A percentile compares a stretch with the other conserved stretches of the same genome.
phyloP scores from a whole-genome alignment of 2,888 invertebrate species.

The Acronicta aceris region DNA sequence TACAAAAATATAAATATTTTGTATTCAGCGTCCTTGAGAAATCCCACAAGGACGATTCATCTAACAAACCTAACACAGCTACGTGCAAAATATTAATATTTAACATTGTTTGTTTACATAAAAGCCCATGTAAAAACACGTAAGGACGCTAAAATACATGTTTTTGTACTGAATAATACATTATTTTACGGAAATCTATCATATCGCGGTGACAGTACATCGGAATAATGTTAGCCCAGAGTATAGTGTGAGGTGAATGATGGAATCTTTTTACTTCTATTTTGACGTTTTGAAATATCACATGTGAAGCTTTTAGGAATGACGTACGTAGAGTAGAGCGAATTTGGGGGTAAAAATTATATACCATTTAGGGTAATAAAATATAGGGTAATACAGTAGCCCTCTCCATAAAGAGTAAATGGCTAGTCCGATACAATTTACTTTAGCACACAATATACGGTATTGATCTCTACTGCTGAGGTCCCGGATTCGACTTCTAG shows the following conservation, averaged over 20 bases:
- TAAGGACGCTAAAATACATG: conserved; percentile 2
- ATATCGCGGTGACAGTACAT: conserved; percentile 31
- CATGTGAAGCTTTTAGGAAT: conserved; percentile 26
- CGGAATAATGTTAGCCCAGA: conserved; percentile 25
- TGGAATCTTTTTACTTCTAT: conserved; percentile 30
- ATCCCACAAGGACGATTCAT: background rate
- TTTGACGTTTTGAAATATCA: conserved; percentile 35
- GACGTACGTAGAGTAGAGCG: conserved; percentile 1
- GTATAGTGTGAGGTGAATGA: conserved; percentile 13
- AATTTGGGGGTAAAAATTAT: conserved; percentile 11
- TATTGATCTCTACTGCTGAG: no score
- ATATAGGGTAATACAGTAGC: background rate
- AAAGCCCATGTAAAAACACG: conserved; percentile 17
- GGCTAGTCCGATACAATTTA: no score
- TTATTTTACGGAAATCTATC: conserved; percentile 29
- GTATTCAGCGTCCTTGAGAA: no score
- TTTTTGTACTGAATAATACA: conserved; percentile 33
- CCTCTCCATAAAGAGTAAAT: background rate
- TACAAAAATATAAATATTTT: no score
- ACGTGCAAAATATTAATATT: conserved; percentile 19
- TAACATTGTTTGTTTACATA: conserved; percentile 19
- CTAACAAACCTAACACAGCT: conserved; percentile 7
- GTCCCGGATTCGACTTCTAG: no score
- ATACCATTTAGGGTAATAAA: conserved; percentile 2
- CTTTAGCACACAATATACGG: no score